Percentiles rank a stretch among this genome's conserved stretches.
Evolutionary conservation across 2,888 invertebrate genomes (phyloP).

Genomic region (Cataglyphis altisquamis): DNA sequence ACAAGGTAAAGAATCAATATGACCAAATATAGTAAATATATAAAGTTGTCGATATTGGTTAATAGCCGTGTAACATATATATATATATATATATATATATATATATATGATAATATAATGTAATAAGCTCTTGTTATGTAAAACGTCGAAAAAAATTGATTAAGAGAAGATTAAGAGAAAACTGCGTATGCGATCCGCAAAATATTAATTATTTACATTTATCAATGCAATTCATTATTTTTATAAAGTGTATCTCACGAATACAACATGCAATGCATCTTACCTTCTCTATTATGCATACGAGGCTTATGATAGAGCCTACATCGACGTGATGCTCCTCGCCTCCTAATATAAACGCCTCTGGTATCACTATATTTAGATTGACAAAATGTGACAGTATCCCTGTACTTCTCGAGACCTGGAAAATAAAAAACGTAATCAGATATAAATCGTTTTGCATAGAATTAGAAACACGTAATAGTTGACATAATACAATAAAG

Average conservation of each 20-base stretch:
- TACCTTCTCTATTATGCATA: conserved; percentile 97
- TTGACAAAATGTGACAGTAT: conserved; percentile 95
- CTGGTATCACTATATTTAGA: conserved; percentile 95
- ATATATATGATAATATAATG: background rate
- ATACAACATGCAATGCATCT: conserved; percentile 76
- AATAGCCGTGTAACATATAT: background rate
- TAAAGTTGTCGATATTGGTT: conserved; percentile 27
- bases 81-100: too few relatives aligned
- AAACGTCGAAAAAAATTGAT: background rate
- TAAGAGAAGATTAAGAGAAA: background rate
- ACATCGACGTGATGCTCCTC: conserved; percentile 96
- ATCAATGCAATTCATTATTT: conserved; percentile 3
- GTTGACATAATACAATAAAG: background rate
- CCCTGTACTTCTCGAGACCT: conserved; percentile 95
- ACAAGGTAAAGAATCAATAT: conserved; percentile 4
- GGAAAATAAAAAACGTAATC: conserved; percentile 74
- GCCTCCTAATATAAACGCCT: conserved; percentile 94
- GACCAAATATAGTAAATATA: background rate
- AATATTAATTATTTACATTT: conserved; percentile 43
- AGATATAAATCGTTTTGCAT: background rate
- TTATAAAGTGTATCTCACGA: conserved; percentile 16
- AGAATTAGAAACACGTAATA: background rate
- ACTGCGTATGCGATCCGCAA: background rate
- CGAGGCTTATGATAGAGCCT: conserved; percentile 95
- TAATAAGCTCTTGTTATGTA: background rate